These are phyloP conservation scores for Tauraco erythrolophus DNA, from an alignment of 2,113 vertebrate genomes.

Conservation along the genomic window DNA sequence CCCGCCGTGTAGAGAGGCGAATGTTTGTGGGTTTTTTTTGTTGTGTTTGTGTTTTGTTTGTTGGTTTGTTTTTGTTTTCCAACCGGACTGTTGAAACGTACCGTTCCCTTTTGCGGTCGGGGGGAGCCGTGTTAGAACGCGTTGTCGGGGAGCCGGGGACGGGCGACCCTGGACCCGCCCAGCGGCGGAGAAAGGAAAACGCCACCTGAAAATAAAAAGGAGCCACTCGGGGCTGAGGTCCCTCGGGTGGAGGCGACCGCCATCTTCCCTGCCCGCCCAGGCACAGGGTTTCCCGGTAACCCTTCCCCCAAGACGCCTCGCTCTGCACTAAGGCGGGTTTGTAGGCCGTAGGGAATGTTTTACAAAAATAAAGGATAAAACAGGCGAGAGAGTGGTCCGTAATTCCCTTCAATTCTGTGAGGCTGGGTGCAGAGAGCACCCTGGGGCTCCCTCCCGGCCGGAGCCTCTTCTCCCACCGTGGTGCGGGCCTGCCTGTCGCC, in stretches of 20 bases:
- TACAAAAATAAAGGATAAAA: neutral
- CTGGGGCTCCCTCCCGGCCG: fast-evolving
- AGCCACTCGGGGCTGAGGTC: too few species aligned
- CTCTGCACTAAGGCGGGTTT: fast-evolving
- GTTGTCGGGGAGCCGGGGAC: neutral
- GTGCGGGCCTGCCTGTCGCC: fast-evolving
- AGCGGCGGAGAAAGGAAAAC: neutral
- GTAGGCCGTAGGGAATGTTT: neutral
- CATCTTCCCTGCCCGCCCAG: neutral
- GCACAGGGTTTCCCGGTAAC: fast-evolving
- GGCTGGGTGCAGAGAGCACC: neutral
- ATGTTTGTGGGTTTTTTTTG: neutral
- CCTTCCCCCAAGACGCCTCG: too few species aligned
- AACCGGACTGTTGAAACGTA: constrained; percentile 49
- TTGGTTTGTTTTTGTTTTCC: neutral
- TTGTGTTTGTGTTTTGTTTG: neutral
- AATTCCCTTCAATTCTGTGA: neutral
- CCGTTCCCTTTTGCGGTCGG: constrained; percentile 58
- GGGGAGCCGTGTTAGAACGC: constrained; percentile 46
- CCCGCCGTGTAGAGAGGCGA: constrained; percentile 34
- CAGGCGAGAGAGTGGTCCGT: neutral
- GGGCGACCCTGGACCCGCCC: neutral
- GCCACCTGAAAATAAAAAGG: neutral
- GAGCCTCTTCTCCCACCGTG: neutral
- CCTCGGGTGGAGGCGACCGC: neutral